Conservation (phyloP, 1,140 invertebrate genomes). For the Ganaspis sp. region DNA sequence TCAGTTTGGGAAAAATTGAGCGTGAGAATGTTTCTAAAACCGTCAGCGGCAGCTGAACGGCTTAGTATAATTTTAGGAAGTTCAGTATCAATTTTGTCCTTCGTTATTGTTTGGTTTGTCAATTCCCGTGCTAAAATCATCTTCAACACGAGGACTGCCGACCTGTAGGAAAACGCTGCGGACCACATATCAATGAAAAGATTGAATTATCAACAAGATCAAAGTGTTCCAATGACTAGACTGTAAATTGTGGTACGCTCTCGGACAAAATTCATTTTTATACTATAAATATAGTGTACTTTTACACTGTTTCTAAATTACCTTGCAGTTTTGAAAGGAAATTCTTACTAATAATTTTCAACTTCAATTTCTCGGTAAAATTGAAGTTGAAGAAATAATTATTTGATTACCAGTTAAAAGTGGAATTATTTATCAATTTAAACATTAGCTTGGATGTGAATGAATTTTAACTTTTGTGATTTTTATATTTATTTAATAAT, state of each 20-base stretch:
- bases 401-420: background rate
- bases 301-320: too few species aligned
- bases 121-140: slow-evolving; percentile 80
- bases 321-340: too few species aligned
- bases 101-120: slow-evolving; percentile 83
- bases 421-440: slow-evolving; percentile 25
- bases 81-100: slow-evolving; percentile 80
- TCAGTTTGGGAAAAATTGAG: slow-evolving; percentile 87
- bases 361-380: background rate
- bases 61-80: slow-evolving; percentile 81
- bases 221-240: slow-evolving; percentile 65
- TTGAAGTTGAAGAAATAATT: background rate
- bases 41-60: slow-evolving; percentile 82
- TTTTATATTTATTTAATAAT: slow-evolving; percentile 11
- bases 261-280: slow-evolving; percentile 60
- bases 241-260: slow-evolving; percentile 65
- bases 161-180: slow-evolving; percentile 69
- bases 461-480: slow-evolving; percentile 40
- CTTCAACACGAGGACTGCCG: slow-evolving; percentile 74
- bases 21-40: slow-evolving; percentile 88
- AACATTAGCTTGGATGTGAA: slow-evolving; percentile 45
- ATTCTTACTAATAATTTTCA: too few species aligned
- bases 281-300: background rate
- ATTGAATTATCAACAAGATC: slow-evolving; percentile 55
- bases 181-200: slow-evolving; percentile 68